These are phyloP conservation scores for Boloria euphrosyne DNA, from an alignment of 2,888 invertebrate species.

Conservation along the genomic window DNA sequence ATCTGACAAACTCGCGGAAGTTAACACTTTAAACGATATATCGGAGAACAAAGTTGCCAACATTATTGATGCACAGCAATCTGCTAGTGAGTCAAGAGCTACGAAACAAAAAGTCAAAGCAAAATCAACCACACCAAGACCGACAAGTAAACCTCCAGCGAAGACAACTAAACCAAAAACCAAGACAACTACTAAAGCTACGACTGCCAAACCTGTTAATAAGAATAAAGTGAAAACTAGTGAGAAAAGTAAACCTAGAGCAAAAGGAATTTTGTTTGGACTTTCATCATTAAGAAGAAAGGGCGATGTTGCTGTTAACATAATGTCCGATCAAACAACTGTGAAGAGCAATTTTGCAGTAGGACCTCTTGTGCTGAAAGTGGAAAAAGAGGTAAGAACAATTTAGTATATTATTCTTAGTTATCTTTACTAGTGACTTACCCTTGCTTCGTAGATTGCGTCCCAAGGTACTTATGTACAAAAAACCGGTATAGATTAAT, in stretches of 20 bases:
- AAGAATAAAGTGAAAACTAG: constrained; percentile 69
- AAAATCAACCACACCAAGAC: constrained; percentile 56
- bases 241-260: constrained; percentile 83
- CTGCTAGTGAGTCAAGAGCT: constrained; percentile 57
- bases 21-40: constrained; percentile 53
- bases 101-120: constrained; percentile 68
- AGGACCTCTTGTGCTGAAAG: constrained; percentile 90
- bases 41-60: constrained; percentile 50
- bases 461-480: too few species aligned
- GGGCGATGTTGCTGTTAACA: constrained; percentile 91
- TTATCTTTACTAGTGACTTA: too few species aligned
- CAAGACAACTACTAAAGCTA: constrained; percentile 65
- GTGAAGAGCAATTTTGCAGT: constrained; percentile 91
- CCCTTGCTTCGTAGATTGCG: too few species aligned
- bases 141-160: constrained; percentile 48
- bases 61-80: constrained; percentile 41
- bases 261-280: constrained; percentile 91
- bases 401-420: neutral
- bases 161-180: constrained; percentile 60
- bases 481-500: too few species aligned
- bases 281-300: constrained; percentile 89
- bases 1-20: constrained; percentile 50
- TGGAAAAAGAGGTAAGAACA: constrained; percentile 86
- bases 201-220: constrained; percentile 61
- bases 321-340: constrained; percentile 90